Conservation (phyloP, 2,113 vertebrate genomes). For the Isurus oxyrinchus region DNA sequence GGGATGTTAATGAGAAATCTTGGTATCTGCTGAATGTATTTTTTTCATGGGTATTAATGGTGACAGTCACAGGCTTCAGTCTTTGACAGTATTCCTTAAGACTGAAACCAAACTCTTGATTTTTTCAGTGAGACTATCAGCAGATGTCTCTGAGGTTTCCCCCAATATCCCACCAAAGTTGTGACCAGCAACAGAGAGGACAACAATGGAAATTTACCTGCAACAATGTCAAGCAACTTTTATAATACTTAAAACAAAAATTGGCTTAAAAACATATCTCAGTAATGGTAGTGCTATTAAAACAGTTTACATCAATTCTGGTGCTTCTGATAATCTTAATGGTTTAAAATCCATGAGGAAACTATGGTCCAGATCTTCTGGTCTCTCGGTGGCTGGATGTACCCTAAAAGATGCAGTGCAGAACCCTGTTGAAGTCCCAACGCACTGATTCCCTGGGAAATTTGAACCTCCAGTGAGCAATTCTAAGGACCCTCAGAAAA, state of each 20-base stretch:
- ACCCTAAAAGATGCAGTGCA: no score
- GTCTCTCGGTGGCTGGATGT: no score
- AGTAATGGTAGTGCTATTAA: not conserved
- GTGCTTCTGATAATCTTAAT: not conserved
- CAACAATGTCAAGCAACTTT: not conserved
- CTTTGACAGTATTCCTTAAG: not conserved
- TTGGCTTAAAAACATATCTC: not conserved
- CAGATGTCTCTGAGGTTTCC: not conserved
- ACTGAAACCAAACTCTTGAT: not conserved
- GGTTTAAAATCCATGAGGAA: not conserved
- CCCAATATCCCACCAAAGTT: not conserved
- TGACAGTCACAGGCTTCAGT: not conserved
- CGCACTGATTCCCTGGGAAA: no score
- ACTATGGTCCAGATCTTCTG: no score
- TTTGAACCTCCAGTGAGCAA: no score
- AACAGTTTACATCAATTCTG: not conserved
- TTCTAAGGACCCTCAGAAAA: no score
- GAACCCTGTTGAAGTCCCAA: no score
- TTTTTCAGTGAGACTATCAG: not conserved
- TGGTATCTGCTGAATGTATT: not conserved
- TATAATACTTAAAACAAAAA: not conserved
- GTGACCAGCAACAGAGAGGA: not conserved
- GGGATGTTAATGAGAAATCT: not conserved
- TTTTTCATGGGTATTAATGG: not conserved
- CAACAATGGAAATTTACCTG: not conserved